Evolutionary conservation across 2,888 invertebrate genomes (phyloP).

Genomic region (Euclidia mi): DNA sequence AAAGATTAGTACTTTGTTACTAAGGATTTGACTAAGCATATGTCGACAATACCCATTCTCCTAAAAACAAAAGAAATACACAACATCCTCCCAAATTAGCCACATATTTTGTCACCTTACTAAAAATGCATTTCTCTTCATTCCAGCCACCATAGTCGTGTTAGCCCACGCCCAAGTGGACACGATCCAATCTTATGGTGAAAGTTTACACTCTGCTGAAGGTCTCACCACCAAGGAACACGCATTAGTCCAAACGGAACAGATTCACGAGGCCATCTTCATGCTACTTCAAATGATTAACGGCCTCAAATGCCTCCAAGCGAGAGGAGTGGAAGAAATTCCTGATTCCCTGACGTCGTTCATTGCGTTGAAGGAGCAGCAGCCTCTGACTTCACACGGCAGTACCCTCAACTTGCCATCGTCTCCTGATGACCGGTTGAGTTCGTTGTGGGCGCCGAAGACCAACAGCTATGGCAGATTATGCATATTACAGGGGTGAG

Average conservation of each 20-base stretch:
- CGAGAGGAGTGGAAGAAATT: conserved; percentile 95
- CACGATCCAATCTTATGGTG: conserved; percentile 93
- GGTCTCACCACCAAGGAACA: conserved; percentile 80
- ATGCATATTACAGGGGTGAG: conserved; percentile 94
- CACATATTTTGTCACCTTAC: no score
- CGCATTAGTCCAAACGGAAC: conserved; percentile 84
- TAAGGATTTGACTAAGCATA: no score
- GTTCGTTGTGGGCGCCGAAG: conserved; percentile 84
- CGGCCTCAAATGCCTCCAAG: conserved; percentile 95
- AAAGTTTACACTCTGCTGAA: conserved; percentile 90
- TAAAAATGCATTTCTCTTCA: conserved; percentile 3
- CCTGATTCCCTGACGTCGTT: conserved; percentile 93
- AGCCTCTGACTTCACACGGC: conserved; percentile 64
- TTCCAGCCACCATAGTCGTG: conserved; percentile 94
- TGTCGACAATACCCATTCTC: no score
- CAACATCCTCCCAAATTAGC: no score
- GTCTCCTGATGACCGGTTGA: conserved; percentile 80
- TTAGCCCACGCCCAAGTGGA: conserved; percentile 93
- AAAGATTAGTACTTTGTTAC: no score
- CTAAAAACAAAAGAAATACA: no score
- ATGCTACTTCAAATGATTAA: conserved; percentile 95
- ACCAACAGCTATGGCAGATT: conserved; percentile 90
- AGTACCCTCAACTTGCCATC: conserved; percentile 68
- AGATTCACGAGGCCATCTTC: conserved; percentile 92
- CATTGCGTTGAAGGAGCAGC: conserved; percentile 91